Evolutionary conservation across 2,888 invertebrate genomes (phyloP), one percentile per base, ranked within the genome.

Genomic region (Platycheirus albimanus): DNA sequence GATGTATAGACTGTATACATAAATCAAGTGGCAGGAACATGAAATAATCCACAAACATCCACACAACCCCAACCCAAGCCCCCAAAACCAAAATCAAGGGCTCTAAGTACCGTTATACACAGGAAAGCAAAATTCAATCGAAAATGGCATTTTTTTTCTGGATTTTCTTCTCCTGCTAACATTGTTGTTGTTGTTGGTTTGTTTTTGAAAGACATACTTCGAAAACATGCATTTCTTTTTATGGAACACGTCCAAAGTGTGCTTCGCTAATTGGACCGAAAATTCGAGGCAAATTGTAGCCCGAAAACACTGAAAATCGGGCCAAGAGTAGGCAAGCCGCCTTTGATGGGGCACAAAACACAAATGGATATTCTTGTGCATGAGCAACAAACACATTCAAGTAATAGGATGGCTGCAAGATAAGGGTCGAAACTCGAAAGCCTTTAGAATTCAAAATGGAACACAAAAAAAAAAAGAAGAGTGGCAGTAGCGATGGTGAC

Each of bases 231-330:
- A 30, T 49, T 49, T 56, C 41, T 54, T 52, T 47, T 72, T 72
- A 61, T 67, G 52, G 72, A 56, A 66, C 78, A 78, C 49, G 66
- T 67, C 41, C 28, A n/a, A 38, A 45, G 41, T 66, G 47, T 49
- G 43, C 47, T 41, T 19, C 43, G 38, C 70, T 81, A 81, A 81
- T 81, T 81, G 76, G 76, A 66, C 64, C 49, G 66, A 38, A 58
- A 63, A 76, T 52, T 52, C 61, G 41, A 56, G 33, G 54, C 33
- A 69, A 79, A 80, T 70, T 80, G 63, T 58, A 56, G 43, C 64
- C 70, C 36, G 41, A 80, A 70, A 64, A 52, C 75, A 54, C 11
- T 24, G 24, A 41, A 76, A 81, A 66, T 56, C 58, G 58, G 67
- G 64, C 52, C 66, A 76, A 71, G 66, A 80, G 70, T 76, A 66